A percentile compares a stretch with the other conserved stretches of the same genome.
Evolutionary conservation across 1,140 invertebrate genomes (phyloP).

Genomic region (Lepidurus arcticus): DNA sequence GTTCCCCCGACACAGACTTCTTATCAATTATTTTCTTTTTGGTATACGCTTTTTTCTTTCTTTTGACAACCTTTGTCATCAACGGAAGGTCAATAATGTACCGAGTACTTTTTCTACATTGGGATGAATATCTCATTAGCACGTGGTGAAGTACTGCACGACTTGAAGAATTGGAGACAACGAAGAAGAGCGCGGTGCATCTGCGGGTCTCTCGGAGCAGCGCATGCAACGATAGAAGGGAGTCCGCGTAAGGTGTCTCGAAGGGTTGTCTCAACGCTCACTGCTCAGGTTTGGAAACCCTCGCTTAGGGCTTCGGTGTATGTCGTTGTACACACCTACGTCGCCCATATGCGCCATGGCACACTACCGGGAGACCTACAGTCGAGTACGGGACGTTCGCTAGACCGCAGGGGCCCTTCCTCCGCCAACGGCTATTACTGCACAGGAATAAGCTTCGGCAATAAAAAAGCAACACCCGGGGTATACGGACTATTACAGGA

Average conservation of each 20-base stretch:
- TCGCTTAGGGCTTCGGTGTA: neutral
- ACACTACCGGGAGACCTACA: neutral
- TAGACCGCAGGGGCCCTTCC: neutral
- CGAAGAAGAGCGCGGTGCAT: neutral
- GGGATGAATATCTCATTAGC: neutral
- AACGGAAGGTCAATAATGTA: neutral
- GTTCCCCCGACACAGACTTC: neutral
- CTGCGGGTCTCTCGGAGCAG: no score
- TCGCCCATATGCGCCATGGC: neutral
- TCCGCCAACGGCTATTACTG: neutral
- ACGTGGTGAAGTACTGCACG: neutral
- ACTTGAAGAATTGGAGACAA: neutral
- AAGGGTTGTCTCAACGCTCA: no score
- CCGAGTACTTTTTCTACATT: neutral
- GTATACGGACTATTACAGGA: neutral
- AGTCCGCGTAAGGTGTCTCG: no score
- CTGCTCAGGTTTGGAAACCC: neutral
- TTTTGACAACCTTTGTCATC: neutral
- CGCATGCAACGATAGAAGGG: no score
- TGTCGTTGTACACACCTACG: neutral
- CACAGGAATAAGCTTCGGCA: neutral
- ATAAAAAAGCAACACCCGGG: neutral
- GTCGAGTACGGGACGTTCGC: constrained; percentile 12
- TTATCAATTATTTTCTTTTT: constrained; percentile 4
- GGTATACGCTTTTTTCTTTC: neutral